phyloP scores from a whole-genome alignment of 2,113 vertebrate genomes.

The Neodontobutis hainanensis region DNA sequence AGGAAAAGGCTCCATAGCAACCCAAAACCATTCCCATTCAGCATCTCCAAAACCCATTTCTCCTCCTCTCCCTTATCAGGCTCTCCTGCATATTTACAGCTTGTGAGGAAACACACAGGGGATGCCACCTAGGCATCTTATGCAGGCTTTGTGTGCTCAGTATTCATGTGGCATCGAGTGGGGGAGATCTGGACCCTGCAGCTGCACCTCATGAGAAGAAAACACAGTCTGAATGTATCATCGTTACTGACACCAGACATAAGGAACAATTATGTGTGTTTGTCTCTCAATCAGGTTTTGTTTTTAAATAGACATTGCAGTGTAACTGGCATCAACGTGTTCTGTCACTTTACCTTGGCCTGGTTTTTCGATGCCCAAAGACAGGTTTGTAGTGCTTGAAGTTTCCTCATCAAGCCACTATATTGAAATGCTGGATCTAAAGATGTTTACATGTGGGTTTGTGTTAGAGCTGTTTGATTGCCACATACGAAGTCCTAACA shows the following conservation, averaged over 20 bases:
- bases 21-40: conserved; percentile 9
- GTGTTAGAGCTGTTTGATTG: conserved; percentile 30
- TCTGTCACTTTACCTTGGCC: conserved; percentile 26
- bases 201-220: conserved; percentile 5
- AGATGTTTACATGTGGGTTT: conserved; percentile 31
- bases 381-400: conserved; percentile 14
- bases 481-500: conserved; percentile 6
- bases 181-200: conserved; percentile 44
- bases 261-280: conserved; percentile 16
- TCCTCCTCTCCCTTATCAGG: background rate
- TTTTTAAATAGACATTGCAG: background rate
- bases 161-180: conserved; percentile 47
- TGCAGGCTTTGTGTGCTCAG: conserved; percentile 32
- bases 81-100: conserved; percentile 31
- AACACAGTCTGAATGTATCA: background rate
- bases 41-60: conserved; percentile 3
- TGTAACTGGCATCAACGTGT: conserved; percentile 59
- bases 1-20: conserved; percentile 16
- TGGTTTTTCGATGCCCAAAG: conserved; percentile 33
- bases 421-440: background rate
- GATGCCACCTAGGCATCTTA: conserved; percentile 5
- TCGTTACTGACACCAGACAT: conserved; percentile 25
- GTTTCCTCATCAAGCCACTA: conserved; percentile 12
- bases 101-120: conserved; percentile 14
- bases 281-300: background rate